A percentile compares a stretch with the other conserved stretches of the same genome.
Conservation (phyloP, 2,797 vertebrate species). For the Siniperca undulata region DNA sequence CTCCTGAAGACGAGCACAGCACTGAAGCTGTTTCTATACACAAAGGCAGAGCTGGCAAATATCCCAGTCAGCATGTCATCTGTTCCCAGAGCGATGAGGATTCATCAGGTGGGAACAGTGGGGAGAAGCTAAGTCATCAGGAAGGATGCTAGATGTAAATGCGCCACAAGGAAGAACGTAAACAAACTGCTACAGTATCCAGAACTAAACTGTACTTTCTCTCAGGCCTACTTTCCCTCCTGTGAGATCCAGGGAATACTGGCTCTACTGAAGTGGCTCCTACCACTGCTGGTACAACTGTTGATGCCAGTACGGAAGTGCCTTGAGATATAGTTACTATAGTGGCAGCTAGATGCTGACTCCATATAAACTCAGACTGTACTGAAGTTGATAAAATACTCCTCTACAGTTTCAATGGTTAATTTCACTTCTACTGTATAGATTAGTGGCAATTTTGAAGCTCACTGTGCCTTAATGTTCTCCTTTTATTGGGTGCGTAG, state of each 20-base stretch:
- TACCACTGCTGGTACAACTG: background rate
- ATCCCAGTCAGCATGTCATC: slow-evolving; percentile 52
- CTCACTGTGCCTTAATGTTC: background rate
- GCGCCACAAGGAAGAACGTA: slow-evolving; percentile 32
- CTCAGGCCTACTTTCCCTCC: background rate
- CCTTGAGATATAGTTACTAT: background rate
- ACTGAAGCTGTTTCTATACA: slow-evolving; percentile 31
- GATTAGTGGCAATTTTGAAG: background rate
- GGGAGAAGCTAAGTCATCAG: slow-evolving; percentile 41
- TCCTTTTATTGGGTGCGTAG: background rate
- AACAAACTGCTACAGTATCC: slow-evolving; percentile 30
- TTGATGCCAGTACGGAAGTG: background rate
- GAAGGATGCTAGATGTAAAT: slow-evolving; percentile 40
- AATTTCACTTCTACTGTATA: background rate
- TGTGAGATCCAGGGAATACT: background rate
- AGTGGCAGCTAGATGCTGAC: slow-evolving; percentile 8
- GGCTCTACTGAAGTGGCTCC: background rate
- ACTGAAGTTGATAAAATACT: background rate
- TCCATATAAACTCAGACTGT: background rate
- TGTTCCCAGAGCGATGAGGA: slow-evolving; percentile 48
- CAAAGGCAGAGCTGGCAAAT: slow-evolving; percentile 47
- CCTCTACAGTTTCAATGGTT: background rate
- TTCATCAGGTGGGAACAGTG: slow-evolving; percentile 60
- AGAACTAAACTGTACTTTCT: slow-evolving; percentile 26
- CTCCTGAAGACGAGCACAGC: slow-evolving; percentile 37